Conservation (phyloP, 1,140 invertebrate genomes). For the Ctenoplectra terminalis region DNA sequence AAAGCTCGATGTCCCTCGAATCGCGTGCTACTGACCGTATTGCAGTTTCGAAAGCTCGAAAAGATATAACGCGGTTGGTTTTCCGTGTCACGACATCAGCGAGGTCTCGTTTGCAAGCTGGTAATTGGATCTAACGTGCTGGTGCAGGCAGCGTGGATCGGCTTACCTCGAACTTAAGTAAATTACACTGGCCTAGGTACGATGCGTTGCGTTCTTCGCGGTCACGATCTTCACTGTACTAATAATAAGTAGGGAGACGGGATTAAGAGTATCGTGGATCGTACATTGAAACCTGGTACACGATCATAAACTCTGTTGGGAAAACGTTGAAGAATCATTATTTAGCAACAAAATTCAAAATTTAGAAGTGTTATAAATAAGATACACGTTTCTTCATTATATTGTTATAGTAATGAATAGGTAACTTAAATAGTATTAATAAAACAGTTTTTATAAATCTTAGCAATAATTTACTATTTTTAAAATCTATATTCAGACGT, state of each 20-base stretch:
- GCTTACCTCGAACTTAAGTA: conserved; percentile 49
- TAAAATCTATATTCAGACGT: no score
- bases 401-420: no score
- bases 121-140: conserved; percentile 59
- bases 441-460: no score
- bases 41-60: conserved; percentile 39
- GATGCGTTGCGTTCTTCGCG: conserved; percentile 34
- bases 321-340: neutral
- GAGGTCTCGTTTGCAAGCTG: conserved; percentile 8
- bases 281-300: neutral
- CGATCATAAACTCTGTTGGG: neutral
- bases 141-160: neutral
- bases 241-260: neutral
- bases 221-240: conserved; percentile 6
- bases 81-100: conserved; percentile 41
- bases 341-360: neutral
- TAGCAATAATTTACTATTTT: no score
- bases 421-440: no score
- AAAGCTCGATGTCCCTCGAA: neutral
- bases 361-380: no score
- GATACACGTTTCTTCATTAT: no score
- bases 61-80: conserved; percentile 1
- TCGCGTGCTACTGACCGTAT: conserved; percentile 42
- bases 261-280: neutral
- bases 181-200: conserved; percentile 28